Evolutionary conservation across 2,888 invertebrate species (phyloP).

Genomic region (Rhopalosiphum nymphaeae): DNA sequence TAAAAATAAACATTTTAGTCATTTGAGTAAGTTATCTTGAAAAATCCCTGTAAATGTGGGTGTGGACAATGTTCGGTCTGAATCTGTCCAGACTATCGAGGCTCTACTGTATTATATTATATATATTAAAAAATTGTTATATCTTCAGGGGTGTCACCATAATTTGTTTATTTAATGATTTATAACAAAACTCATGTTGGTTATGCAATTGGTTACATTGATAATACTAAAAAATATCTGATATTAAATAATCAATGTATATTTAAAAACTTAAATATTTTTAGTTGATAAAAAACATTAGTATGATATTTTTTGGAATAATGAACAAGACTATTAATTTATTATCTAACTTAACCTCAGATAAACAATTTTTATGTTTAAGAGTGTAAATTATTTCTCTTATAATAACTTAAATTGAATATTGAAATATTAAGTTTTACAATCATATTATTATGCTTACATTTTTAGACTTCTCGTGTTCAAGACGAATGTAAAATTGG

Average conservation of each 20-base stretch:
- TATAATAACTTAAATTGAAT: neutral
- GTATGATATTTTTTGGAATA: neutral
- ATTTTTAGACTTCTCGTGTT: constrained; percentile 16
- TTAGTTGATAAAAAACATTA: neutral
- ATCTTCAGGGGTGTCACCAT: neutral
- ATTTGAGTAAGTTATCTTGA: no score
- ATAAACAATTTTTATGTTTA: neutral
- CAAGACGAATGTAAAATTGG: neutral
- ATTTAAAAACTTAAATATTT: neutral
- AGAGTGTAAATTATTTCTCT: neutral
- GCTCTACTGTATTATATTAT: no score
- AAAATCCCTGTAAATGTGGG: no score
- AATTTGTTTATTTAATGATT: neutral
- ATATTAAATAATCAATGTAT: neutral
- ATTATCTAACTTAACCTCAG: neutral
- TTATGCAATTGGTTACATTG: neutral
- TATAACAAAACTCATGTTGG: neutral
- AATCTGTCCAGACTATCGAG: no score
- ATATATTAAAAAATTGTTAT: no score
- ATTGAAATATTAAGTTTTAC: neutral
- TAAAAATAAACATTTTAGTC: no score
- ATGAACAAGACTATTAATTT: neutral
- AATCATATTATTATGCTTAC: neutral
- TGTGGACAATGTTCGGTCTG: no score
- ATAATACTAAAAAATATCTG: no score